Percentiles rank a stretch among this genome's conserved stretches.
Evolutionary conservation across 2,888 invertebrate species (phyloP).

Genomic region (Dusona sp.): DNA sequence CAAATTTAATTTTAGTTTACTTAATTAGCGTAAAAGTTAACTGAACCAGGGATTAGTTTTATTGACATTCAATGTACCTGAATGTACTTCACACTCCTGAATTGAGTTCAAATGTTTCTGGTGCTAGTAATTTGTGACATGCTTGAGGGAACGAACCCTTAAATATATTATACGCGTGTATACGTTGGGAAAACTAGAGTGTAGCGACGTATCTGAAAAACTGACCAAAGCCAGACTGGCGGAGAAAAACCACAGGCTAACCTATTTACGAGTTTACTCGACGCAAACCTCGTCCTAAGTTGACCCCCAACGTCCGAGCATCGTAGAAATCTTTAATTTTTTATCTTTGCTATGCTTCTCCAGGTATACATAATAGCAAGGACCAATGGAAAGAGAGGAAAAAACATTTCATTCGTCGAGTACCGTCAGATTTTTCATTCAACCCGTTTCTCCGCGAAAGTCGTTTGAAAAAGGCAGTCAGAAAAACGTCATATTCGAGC

Average conservation of each 20-base stretch:
- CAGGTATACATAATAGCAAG: neutral
- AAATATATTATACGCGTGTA: neutral
- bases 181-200: neutral
- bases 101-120: neutral
- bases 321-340: neutral
- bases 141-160: neutral
- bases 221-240: neutral
- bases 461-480: too few relatives aligned
- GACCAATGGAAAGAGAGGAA: too few relatives aligned
- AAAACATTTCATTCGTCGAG: too few relatives aligned
- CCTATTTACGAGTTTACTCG: conserved; percentile 5
- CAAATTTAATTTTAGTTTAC: neutral
- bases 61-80: neutral
- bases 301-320: neutral
- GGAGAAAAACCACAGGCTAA: neutral
- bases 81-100: neutral
- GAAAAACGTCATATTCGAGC: too few relatives aligned
- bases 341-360: neutral
- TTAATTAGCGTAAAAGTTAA: neutral
- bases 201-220: neutral
- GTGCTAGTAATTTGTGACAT: neutral
- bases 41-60: neutral
- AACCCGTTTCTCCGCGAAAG: too few relatives aligned
- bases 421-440: too few relatives aligned
- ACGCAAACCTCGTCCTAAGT: neutral